Evolutionary conservation across 2,113 vertebrate genomes (phyloP).

Genomic region (Oophaga pumilio): DNA sequence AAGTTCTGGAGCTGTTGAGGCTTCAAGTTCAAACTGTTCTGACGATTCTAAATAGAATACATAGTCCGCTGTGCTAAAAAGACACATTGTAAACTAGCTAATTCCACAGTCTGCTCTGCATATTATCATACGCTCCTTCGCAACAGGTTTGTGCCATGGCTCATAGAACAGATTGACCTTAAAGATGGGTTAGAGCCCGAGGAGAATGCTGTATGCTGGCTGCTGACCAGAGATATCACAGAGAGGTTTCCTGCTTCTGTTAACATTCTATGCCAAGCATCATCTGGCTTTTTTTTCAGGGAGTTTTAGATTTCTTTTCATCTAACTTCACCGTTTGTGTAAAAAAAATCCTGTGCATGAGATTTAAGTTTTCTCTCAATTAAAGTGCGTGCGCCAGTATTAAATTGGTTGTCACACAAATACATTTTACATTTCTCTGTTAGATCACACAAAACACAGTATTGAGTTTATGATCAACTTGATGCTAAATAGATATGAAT

Average conservation of each 20-base stretch:
- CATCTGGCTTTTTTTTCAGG: background rate
- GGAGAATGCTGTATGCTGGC: background rate
- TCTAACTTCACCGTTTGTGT: background rate
- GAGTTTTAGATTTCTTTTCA: background rate
- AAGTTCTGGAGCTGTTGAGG: conserved; percentile 3
- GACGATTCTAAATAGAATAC: background rate
- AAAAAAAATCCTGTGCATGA: background rate
- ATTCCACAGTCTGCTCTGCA: background rate
- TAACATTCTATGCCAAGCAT: background rate
- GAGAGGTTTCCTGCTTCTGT: conserved; percentile 17
- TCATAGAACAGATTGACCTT: conserved; percentile 14
- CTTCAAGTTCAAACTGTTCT: conserved; percentile 23
- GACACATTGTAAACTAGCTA: background rate
- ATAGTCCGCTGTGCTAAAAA: background rate
- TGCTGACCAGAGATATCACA: background rate
- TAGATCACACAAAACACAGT: background rate
- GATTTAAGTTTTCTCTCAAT: background rate
- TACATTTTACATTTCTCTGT: background rate
- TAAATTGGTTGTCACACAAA: background rate
- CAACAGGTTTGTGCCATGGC: background rate
- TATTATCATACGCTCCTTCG: background rate
- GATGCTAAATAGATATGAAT: background rate
- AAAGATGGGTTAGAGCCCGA: background rate
- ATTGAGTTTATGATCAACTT: background rate
- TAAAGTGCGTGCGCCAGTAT: background rate